Evolutionary conservation across 2,797 vertebrate species (phyloP), one percentile per base, ranked within the genome.

Genomic region (Scarus forsteni): DNA sequence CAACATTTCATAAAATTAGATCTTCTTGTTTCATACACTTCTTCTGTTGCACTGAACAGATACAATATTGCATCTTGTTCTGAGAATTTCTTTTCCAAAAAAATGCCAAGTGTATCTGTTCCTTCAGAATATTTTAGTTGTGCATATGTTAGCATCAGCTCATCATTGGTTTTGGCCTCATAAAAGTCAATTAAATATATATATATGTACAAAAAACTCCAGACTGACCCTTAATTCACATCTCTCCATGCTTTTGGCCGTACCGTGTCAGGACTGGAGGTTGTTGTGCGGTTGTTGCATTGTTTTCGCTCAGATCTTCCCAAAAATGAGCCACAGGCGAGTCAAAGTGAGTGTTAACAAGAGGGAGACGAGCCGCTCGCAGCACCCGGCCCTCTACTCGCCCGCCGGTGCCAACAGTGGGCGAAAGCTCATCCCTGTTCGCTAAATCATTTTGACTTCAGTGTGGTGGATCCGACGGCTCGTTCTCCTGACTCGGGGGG

Each of bases 361-460:
- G 86, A 87, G 66, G 72, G 71, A 83, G 61, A 84, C 71, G 67
- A 78, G 79, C 74, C 65, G 73, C 80, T 77, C 66, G 55, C 81
- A 85, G 84, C 71, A 9, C 58, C 38, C 52, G 76, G 76, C 80
- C 27, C 75, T 57, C 75, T 36, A 52, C 65, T 73, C 40, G 50
- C 76, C 79, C 48, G 74, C 80, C 50, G 69, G 77, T 84, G 79
- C 78, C 79, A 56, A 15, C 77, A 84, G 86, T 88, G 85, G 89
- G 80, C 80, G 70, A 84, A 87, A 81, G 68, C 80, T 88, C 89
- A 90, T 72, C 76, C 73, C 68, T 42, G 73, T 70, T 69, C 78
- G 61, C 43, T 48, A 87, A 88, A 90, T 92, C 80, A 70, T 86
- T 84, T 69, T 90, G 91, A 91, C 91, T 89, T 60, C 62, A 73